Evolutionary conservation across 2,888 invertebrate species (phyloP), one percentile per base, ranked within the genome.

Genomic region (Epinotia bilunana): DNA sequence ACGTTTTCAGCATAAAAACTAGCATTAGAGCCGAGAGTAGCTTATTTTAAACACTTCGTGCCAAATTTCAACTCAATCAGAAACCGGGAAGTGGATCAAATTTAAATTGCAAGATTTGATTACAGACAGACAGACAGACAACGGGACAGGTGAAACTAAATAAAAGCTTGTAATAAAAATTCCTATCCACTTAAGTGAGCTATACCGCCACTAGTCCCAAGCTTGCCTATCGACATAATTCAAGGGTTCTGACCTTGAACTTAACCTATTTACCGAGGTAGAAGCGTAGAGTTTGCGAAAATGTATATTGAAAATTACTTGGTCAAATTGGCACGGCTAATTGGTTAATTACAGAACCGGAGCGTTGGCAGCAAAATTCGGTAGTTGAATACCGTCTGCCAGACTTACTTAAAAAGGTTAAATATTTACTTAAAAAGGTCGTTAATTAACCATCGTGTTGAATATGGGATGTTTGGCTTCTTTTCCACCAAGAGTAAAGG

Each of bases 341-440:
- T 67, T 68, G 57, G 68, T 57, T 58, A 58, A 68, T 68, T 68
- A 57, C 20, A 13, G 43, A 58, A 43, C 33, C 53, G 53, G 12
- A 57, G 43, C 68, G 68, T 4, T 58, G 43, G 16, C 67, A 43
- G 57, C 20, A 7, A 67, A 39, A 67, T 68, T 68, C 33, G 6
- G 18, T 43, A 57, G 43, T 23, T 57, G 39, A 57, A 68, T 68
- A 16, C 16, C 13, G 39, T 39, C 43, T 68, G 57, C 20, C 43
- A 57, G 39, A 39, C 28, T 68, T 13, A 5, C 9, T 18, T 57
- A 55, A 20, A n/a, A n/a, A n/a, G n/a, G n/a, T 67, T 55, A 57
- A 39, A 33, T 11, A 11, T 28, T 28, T 33, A 9, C 2, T 23
- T 49, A 33, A 9, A 28, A 5, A 9, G 46, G 1, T n/a, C n/a